A percentile compares a stretch with the other conserved stretches of the same genome.
Evolutionary conservation across 1,140 invertebrate species (phyloP).

Genomic region (Drosophila murphyi): DNA sequence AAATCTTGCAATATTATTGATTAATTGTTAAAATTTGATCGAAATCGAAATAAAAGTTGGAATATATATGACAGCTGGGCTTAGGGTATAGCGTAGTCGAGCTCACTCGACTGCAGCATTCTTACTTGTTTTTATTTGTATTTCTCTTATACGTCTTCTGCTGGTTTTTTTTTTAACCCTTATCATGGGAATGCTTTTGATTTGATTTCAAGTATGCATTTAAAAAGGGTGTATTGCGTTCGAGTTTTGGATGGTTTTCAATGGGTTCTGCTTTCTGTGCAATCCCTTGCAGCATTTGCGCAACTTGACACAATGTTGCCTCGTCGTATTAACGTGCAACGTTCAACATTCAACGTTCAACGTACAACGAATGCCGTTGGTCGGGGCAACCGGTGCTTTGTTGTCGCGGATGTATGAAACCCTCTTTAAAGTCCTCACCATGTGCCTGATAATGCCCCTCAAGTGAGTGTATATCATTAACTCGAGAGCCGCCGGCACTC

Average conservation of each 20-base stretch:
- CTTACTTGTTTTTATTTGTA: conserved; percentile 18
- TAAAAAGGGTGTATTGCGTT: conserved; percentile 54
- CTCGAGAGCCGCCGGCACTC: conserved; percentile 66
- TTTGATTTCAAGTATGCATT: conserved; percentile 52
- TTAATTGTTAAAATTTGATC: no score
- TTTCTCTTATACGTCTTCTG: conserved; percentile 5
- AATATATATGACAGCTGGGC: no score
- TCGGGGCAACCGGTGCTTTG: conserved; percentile 18
- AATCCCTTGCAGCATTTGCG: conserved; percentile 45
- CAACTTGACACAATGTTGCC: conserved; percentile 78
- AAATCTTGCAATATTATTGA: no score
- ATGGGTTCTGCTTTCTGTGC: conserved; percentile 61
- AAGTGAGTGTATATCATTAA: conserved; percentile 82
- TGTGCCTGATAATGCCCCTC: conserved; percentile 55
- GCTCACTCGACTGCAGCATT: no score
- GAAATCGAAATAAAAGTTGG: no score
- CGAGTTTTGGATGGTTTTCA: conserved; percentile 37
- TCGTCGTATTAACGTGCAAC: conserved; percentile 21
- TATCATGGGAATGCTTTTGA: conserved; percentile 58
- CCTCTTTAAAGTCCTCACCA: conserved; percentile 57
- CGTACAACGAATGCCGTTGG: not conserved
- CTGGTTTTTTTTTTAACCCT: conserved; percentile 48
- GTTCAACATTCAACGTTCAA: conserved; percentile 1
- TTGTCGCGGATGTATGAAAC: conserved; percentile 35
- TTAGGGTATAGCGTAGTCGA: no score